phyloP scores from a whole-genome alignment of 2,113 vertebrate species.

The Barnardius zonarius region DNA sequence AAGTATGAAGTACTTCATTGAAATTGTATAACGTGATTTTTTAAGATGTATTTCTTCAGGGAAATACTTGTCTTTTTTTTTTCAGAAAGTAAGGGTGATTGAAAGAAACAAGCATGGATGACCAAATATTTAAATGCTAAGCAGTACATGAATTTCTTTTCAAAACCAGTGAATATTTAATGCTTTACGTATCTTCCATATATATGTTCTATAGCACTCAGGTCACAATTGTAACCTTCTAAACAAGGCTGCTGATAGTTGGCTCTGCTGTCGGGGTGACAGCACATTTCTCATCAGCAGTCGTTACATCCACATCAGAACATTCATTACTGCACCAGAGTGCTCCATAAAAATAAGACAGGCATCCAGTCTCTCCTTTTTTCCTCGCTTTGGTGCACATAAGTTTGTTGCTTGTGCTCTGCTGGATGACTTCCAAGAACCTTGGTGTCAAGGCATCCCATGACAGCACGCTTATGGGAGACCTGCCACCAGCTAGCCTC shows the following conservation, averaged over 20 bases:
- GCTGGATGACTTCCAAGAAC: not conserved
- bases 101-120: not conserved
- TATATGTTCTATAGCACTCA: not conserved
- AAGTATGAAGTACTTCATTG: not conserved
- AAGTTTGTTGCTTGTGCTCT: not conserved
- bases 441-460: not conserved
- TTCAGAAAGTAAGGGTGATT: not conserved
- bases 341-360: not conserved
- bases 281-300: not conserved
- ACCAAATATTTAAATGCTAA: not conserved
- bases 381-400: not conserved
- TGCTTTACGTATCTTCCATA: not conserved
- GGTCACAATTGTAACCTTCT: not conserved
- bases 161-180: not conserved
- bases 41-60: not conserved
- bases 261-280: not conserved
- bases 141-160: not conserved
- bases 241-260: not conserved
- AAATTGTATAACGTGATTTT: not conserved
- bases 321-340: not conserved
- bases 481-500: not conserved
- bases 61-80: not conserved
- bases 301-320: not conserved
- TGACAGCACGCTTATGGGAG: not conserved
- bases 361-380: not conserved